These are phyloP conservation scores for Sebastes kiyomatsui DNA, from an alignment of 2,797 vertebrate genomes.

Conservation along the genomic window DNA sequence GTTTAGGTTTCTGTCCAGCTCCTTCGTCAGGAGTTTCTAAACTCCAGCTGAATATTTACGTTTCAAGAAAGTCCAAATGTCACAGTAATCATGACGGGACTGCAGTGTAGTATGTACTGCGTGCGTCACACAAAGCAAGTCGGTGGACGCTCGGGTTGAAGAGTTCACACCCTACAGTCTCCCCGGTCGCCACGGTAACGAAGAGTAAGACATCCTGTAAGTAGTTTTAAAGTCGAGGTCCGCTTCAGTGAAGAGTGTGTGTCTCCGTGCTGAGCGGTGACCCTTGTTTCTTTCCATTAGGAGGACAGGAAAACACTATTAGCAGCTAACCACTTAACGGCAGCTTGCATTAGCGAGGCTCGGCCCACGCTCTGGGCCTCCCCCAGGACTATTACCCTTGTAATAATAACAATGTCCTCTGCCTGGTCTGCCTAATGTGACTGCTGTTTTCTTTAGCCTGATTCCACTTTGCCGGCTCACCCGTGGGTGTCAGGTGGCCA, in stretches of 20 bases:
- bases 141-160: constrained; percentile 42
- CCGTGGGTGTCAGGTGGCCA: constrained; percentile 56
- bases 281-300: constrained; percentile 75
- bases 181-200: constrained; percentile 25
- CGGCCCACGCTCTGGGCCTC: constrained; percentile 62
- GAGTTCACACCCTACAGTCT: constrained; percentile 45
- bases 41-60: constrained; percentile 37
- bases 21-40: constrained; percentile 20
- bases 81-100: background rate
- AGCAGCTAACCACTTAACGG: constrained; percentile 74
- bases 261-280: constrained; percentile 51
- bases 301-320: constrained; percentile 80
- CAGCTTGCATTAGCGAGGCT: constrained; percentile 66
- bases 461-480: constrained; percentile 64
- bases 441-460: constrained; percentile 67
- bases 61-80: constrained; percentile 25
- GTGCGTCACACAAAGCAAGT: constrained; percentile 6
- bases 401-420: constrained; percentile 81
- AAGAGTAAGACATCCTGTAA: constrained; percentile 28
- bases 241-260: constrained; percentile 24
- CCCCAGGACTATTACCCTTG: constrained; percentile 72
- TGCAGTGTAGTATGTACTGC: background rate
- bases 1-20: constrained; percentile 12
- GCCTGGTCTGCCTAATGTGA: constrained; percentile 66
- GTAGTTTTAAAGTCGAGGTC: constrained; percentile 42